Percentiles rank a stretch among this genome's conserved stretches.
Evolutionary conservation across 1,140 invertebrate genomes (phyloP).

Genomic region (Nasonia longicornis): DNA sequence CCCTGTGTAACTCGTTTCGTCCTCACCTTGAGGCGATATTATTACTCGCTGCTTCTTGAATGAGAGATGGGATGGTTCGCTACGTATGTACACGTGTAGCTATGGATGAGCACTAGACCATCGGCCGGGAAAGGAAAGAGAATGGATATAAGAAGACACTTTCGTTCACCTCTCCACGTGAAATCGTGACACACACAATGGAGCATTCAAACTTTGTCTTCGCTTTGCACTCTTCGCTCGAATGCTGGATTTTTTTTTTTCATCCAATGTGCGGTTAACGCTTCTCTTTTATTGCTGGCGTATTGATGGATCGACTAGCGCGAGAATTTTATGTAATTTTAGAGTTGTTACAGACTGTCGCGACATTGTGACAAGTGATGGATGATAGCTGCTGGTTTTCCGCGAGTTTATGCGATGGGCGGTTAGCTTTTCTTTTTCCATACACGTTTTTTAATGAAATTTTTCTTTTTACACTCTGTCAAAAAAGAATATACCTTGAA

Average conservation of each 20-base stretch:
- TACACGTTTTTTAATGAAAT: too few relatives aligned
- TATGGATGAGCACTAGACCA: neutral
- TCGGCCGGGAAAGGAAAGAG: conserved; percentile 38
- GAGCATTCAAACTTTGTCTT: conserved; percentile 25
- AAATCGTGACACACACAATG: conserved; percentile 39
- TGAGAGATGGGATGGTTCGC: conserved; percentile 17
- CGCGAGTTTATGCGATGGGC: neutral
- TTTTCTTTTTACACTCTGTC: too few relatives aligned
- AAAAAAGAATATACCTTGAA: too few relatives aligned
- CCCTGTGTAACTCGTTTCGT: conserved; percentile 12
- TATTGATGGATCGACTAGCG: conserved; percentile 23
- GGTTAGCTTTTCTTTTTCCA: too few relatives aligned
- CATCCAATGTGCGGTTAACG: neutral
- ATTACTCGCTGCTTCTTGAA: conserved; percentile 20
- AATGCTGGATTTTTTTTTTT: conserved; percentile 17
- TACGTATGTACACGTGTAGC: neutral
- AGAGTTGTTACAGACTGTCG: conserved; percentile 9
- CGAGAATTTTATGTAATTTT: conserved; percentile 31
- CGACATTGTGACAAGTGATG: neutral
- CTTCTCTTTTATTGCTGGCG: neutral
- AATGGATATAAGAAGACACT: conserved; percentile 40
- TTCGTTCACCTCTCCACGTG: conserved; percentile 31
- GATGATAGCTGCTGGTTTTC: neutral
- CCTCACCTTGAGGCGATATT: conserved; percentile 40
- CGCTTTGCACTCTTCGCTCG: conserved; percentile 18